Percentiles rank a stretch among this genome's conserved stretches.
Evolutionary conservation across 2,888 invertebrate species (phyloP).

Genomic region (Parelbella ahira): DNA sequence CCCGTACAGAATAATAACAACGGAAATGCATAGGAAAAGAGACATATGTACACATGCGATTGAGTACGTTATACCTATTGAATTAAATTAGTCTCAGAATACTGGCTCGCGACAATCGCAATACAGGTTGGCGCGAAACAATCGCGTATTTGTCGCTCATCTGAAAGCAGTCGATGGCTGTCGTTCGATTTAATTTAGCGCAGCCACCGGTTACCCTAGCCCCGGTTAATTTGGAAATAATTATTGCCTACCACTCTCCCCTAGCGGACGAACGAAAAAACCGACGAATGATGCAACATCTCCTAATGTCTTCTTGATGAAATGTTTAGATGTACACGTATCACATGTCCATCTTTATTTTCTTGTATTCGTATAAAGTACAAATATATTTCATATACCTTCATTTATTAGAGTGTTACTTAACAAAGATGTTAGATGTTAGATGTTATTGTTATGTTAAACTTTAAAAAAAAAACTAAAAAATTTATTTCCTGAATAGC

Average conservation of each 20-base stretch:
- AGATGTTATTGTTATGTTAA: too few relatives aligned
- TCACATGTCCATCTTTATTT: not conserved
- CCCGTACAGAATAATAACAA: too few relatives aligned
- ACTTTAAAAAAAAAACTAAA: too few relatives aligned
- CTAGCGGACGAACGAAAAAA: constrained; percentile 38
- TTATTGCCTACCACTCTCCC: constrained; percentile 58
- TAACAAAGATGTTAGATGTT: too few relatives aligned
- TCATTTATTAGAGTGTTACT: too few relatives aligned
- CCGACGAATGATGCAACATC: constrained; percentile 35
- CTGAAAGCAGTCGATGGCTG: constrained; percentile 32
- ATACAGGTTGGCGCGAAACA: not conserved
- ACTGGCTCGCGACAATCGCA: not conserved
- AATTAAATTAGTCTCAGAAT: not conserved
- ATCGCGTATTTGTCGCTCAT: not conserved
- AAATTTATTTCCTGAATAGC: too few relatives aligned
- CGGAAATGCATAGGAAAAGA: too few relatives aligned
- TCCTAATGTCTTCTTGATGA: constrained; percentile 39
- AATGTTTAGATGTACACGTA: constrained; percentile 11
- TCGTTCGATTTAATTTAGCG: constrained; percentile 72
- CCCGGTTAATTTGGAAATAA: constrained; percentile 72
- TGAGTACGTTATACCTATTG: too few relatives aligned
- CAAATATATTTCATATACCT: too few relatives aligned
- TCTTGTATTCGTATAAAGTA: too few relatives aligned
- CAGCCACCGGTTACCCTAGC: constrained; percentile 59
- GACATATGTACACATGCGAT: too few relatives aligned